Evolutionary conservation across 2,888 invertebrate species (phyloP).

Genomic region (Drosophila colorata): DNA sequence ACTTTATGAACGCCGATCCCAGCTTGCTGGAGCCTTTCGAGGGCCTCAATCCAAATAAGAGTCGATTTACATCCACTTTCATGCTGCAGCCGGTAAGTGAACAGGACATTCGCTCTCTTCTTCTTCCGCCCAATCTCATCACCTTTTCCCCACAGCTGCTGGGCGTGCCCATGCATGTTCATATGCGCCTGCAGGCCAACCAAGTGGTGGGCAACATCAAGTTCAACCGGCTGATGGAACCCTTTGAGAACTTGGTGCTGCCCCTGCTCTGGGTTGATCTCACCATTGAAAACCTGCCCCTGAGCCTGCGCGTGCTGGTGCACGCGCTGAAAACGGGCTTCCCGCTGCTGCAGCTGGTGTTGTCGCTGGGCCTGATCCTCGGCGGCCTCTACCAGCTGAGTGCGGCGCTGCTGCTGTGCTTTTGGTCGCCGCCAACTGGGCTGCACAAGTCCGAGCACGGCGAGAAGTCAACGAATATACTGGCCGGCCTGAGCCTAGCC

Average conservation of each 20-base stretch:
- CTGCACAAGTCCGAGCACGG: conserved; percentile 25
- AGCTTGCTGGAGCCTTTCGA: conserved; percentile 87
- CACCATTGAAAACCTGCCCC: conserved; percentile 85
- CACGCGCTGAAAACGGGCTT: conserved; percentile 86
- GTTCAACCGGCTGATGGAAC: conserved; percentile 87
- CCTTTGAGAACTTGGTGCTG: conserved; percentile 88
- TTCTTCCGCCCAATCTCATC: not conserved
- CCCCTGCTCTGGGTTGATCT: conserved; percentile 91
- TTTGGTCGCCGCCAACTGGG: conserved; percentile 68
- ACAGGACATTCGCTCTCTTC: not conserved
- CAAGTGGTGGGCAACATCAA: conserved; percentile 88
- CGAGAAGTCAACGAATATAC: conserved; percentile 36
- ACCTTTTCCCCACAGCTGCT: conserved; percentile 85
- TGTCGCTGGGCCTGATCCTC: conserved; percentile 85
- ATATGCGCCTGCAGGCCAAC: conserved; percentile 90
- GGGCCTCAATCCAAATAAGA: conserved; percentile 88
- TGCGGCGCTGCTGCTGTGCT: conserved; percentile 75
- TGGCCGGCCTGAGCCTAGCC: conserved; percentile 34
- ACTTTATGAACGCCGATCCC: conserved; percentile 89
- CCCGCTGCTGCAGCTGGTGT: conserved; percentile 86
- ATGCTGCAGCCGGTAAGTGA: conserved; percentile 90
- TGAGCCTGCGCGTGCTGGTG: conserved; percentile 85
- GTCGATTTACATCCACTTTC: conserved; percentile 86
- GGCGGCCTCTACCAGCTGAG: conserved; percentile 86
- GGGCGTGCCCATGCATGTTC: conserved; percentile 89